Conservation (phyloP, 2,113 vertebrate species). For the Polyodon spathula region DNA sequence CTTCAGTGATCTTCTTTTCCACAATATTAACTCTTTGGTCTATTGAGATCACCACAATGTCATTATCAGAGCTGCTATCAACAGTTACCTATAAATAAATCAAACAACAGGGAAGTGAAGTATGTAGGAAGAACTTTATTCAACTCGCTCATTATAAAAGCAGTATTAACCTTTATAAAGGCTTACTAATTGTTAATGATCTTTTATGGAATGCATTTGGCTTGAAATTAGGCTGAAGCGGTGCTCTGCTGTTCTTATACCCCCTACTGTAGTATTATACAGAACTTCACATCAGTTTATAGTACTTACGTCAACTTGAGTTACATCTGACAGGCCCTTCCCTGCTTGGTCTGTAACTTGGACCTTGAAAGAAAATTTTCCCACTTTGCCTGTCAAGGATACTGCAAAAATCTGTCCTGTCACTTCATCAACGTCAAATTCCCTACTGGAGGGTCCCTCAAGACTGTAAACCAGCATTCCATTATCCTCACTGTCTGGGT, state of each 20-base stretch:
- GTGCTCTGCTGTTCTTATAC: neutral
- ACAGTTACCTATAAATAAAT: constrained; percentile 43
- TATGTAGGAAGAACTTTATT: neutral
- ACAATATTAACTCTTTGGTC: constrained; percentile 48
- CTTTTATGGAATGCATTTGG: too few relatives aligned
- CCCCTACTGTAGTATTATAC: neutral
- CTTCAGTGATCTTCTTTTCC: constrained; percentile 36
- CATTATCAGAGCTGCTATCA: constrained; percentile 28
- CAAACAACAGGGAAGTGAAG: neutral
- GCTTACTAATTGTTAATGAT: too few relatives aligned
- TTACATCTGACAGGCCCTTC: constrained; percentile 29
- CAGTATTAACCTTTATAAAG: too few relatives aligned
- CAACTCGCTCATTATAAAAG: too few relatives aligned
- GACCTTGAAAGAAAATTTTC: constrained; percentile 23
- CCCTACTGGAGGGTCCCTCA: neutral
- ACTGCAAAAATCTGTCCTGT: constrained; percentile 56
- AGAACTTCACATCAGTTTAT: neutral
- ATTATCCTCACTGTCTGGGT: constrained; percentile 44
- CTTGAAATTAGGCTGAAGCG: too few relatives aligned
- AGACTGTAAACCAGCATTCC: constrained; percentile 51
- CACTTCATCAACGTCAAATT: constrained; percentile 47
- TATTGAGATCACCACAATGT: constrained; percentile 43
- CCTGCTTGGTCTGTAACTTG: constrained; percentile 43
- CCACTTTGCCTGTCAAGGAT: constrained; percentile 33
- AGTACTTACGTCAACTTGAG: constrained; percentile 43